Evolutionary conservation across 2,113 vertebrate species (phyloP).

Genomic region (Heterochromis multidens): DNA sequence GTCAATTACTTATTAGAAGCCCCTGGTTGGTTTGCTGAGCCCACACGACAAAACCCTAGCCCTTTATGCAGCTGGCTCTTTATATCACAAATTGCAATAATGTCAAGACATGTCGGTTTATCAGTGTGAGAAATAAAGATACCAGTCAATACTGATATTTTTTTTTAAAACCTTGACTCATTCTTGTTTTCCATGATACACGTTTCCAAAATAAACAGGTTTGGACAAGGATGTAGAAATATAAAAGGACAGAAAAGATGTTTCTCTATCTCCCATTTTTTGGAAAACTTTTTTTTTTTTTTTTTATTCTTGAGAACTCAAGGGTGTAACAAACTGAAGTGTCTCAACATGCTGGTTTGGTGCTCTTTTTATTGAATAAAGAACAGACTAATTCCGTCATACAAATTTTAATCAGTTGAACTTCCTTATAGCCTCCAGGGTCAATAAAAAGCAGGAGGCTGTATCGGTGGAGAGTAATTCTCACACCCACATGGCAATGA

Average conservation of each 20-base stretch:
- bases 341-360: neutral
- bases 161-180: neutral
- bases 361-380: neutral
- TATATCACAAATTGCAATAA: neutral
- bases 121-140: neutral
- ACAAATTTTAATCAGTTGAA: conserved; percentile 21
- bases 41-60: neutral
- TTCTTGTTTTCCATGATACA: neutral
- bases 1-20: conserved; percentile 44
- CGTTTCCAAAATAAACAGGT: neutral
- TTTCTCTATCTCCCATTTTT: conserved; percentile 11
- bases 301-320: neutral
- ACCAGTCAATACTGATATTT: neutral
- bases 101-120: neutral
- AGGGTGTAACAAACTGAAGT: neutral
- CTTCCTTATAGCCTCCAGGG: conserved; percentile 10
- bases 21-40: neutral
- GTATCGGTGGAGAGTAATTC: neutral
- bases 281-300: neutral
- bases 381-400: conserved; percentile 1
- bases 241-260: neutral
- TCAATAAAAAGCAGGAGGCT: conserved; percentile 22
- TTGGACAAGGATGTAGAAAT: conserved; percentile 4
- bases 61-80: neutral
- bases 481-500: conserved; percentile 14